Base-by-base conservation (phyloP, 2,113 vertebrate genomes). In the Paradisaea rubra region DNA sequence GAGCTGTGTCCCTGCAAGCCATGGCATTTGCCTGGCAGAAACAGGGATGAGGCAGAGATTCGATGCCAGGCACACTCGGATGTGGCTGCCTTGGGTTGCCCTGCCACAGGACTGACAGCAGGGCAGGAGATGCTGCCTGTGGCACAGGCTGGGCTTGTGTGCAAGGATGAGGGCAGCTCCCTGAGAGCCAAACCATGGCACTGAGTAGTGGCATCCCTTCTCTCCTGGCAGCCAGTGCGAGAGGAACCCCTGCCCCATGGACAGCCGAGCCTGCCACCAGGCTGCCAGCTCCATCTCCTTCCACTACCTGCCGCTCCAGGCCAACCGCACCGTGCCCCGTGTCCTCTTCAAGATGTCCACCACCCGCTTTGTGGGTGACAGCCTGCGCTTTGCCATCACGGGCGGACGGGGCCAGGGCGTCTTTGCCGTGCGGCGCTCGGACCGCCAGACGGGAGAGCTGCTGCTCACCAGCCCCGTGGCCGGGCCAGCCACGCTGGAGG, bases 271-370 rank as follows among this genome's bases (percentile, higher is more conserved):
- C 19, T 99, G 99, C 93, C 71, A 78, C 8, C 97, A 97, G 83
- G 98, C 98, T 0, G 98, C 98, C 28, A 97, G 94, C 95, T 98
- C 98, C 37, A 95, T 99, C 96, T 98, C 98, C 89, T 99, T 98
- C 96, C 98, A 98, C 95, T 99, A 98, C 97, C 97, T 99, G 89
- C 96, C 98, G 0, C 92, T 99, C 61, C 98, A 98, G 71, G 98
- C 98, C 86, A 99, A 98, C 97, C 97, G 97, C 91, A 96, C 97
- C 0, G 97, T 97, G 59, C 98, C 98, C 3, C 96, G 96, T 0
- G 91, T 98, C 56, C 98, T 99, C 72, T 98, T 99, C 96, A 98
- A 97, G 63, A 97, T 99, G 97, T 98, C 98, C 8, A 98, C 98
- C 15, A 97, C 97, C 0, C 98, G 96, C 2, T 88, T 98, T 0